A percentile compares a stretch with the other conserved stretches of the same genome.
phyloP scores from a whole-genome alignment of 2,888 invertebrate species.

The Camponotus fellah region DNA sequence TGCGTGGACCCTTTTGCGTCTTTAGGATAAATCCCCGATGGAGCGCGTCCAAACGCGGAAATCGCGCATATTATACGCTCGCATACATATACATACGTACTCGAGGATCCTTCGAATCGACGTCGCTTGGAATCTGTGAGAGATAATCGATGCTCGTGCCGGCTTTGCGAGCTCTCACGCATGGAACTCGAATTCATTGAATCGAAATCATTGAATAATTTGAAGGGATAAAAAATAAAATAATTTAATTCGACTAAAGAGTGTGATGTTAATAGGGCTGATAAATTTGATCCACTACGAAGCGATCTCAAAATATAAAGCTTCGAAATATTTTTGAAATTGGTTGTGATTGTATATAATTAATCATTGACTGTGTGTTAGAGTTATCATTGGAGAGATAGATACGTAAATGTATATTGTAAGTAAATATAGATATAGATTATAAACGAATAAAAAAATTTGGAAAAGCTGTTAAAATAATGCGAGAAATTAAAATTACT shows the following conservation, averaged over 20 bases:
- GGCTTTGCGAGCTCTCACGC: background rate
- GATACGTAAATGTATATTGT: slow-evolving; percentile 10
- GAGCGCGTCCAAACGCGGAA: background rate
- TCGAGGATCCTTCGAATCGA: slow-evolving; percentile 40
- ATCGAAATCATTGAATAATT: background rate
- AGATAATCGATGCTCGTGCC: slow-evolving; percentile 4
- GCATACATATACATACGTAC: background rate
- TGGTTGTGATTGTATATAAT: slow-evolving; percentile 49
- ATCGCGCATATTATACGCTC: background rate
- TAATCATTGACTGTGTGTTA: slow-evolving; percentile 38
- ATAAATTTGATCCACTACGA: slow-evolving; percentile 2
- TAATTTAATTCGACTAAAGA: slow-evolving; percentile 22
- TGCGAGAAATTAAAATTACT: slow-evolving; percentile 9
- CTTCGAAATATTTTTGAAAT: slow-evolving; percentile 38
- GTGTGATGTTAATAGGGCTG: background rate
- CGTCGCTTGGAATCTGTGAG: slow-evolving; percentile 27
- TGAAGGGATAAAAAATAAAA: background rate
- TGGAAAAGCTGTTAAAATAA: slow-evolving; percentile 27
- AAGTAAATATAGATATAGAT: slow-evolving; percentile 27
- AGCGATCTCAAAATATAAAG: background rate
- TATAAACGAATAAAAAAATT: slow-evolving; percentile 25
- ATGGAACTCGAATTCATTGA: background rate
- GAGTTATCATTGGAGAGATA: slow-evolving; percentile 30
- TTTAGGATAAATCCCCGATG: slow-evolving; percentile 24
- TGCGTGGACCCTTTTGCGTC: slow-evolving; percentile 8